phyloP scores from a whole-genome alignment of 1,140 invertebrate species.

The Scaptodrosophila lebanonensis region DNA sequence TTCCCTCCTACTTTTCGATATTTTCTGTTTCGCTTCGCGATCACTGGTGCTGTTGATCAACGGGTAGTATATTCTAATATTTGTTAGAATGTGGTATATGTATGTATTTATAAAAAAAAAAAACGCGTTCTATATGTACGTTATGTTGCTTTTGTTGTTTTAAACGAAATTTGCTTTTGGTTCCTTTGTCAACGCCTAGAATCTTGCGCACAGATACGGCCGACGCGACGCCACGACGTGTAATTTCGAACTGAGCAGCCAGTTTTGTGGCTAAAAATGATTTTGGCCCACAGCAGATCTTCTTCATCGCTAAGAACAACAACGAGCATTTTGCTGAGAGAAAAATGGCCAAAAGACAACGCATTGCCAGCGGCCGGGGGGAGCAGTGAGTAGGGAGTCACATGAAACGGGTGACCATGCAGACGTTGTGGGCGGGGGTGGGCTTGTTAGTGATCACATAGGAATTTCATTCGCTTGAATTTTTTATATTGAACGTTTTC shows the following conservation, averaged over 20 bases:
- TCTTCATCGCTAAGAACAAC: slow-evolving; percentile 27
- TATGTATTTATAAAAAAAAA: slow-evolving; percentile 23
- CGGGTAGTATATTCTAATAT: slow-evolving; percentile 60
- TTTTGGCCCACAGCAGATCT: slow-evolving; percentile 55
- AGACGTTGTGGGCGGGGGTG: not conserved
- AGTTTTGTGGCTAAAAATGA: slow-evolving; percentile 64
- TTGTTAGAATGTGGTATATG: slow-evolving; percentile 54
- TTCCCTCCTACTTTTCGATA: slow-evolving; percentile 20
- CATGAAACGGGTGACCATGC: too few relatives aligned
- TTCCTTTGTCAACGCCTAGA: slow-evolving; percentile 8
- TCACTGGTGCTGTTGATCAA: slow-evolving; percentile 20
- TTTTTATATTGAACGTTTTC: slow-evolving; percentile 55
- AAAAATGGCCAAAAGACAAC: not conserved
- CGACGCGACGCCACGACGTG: slow-evolving; percentile 62
- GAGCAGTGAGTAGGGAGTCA: slow-evolving; percentile 3
- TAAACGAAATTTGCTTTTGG: slow-evolving; percentile 27
- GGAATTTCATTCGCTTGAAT: slow-evolving; percentile 61
- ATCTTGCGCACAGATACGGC: slow-evolving; percentile 25
- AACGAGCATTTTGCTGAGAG: slow-evolving; percentile 29
- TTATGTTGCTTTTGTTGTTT: slow-evolving; percentile 36
- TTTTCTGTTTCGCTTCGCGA: too few relatives aligned
- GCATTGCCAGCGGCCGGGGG: not conserved
- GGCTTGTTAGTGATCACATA: slow-evolving; percentile 26
- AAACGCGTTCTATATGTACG: slow-evolving; percentile 39
- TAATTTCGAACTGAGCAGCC: slow-evolving; percentile 68